Base-by-base conservation (phyloP, 1,140 invertebrate genomes). In the Dysdera silvatica region DNA sequence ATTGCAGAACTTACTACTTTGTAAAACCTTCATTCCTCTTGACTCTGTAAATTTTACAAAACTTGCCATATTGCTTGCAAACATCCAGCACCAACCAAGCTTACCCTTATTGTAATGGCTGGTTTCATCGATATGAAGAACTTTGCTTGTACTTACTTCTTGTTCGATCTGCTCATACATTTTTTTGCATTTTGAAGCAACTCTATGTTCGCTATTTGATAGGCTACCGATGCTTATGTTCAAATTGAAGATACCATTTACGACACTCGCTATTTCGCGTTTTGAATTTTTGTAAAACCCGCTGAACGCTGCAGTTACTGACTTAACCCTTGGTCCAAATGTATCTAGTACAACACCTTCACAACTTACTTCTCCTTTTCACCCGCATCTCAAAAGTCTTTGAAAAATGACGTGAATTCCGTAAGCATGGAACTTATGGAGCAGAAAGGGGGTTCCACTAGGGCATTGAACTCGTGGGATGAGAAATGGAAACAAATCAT, bases 61-160 rank as follows among this genome's bases (percentile, higher is more conserved):
- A 58, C 56, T 58, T 35, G 40, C 56, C n/a, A 4, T 31, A 58
- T 58, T 41, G 20, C 56, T 58, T 16, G 23, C 40, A 58, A 58
- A 58, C 47, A 58, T n/a, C n/a, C n/a, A n/a, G n/a, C n/a, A 58
- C 56, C 40, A 58, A 37, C 33, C 52, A 32, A 57, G 54, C 37
- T 58, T 58, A 58, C 56, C 56, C 47, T 58, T 58, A 31, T 45
- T 58, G 16, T 58, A 58, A 58, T 58, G 56, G 40, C 56, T 58
- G 5, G 56, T 58, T 58, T 47, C 40, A 28, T 58, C 56, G n/a
- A 58, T 47, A 58, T 45, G 56, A 18, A 58, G 20, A 57, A 57
- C 55, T 32, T 57, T 26, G 45, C 55, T 48, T 43, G 7, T 49
- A 20, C 33, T 51, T 57, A 57, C 18, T 45, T 57, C 55, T 57